Evolutionary conservation across 2,113 vertebrate genomes (phyloP).

Genomic region (Silurus meridionalis): DNA sequence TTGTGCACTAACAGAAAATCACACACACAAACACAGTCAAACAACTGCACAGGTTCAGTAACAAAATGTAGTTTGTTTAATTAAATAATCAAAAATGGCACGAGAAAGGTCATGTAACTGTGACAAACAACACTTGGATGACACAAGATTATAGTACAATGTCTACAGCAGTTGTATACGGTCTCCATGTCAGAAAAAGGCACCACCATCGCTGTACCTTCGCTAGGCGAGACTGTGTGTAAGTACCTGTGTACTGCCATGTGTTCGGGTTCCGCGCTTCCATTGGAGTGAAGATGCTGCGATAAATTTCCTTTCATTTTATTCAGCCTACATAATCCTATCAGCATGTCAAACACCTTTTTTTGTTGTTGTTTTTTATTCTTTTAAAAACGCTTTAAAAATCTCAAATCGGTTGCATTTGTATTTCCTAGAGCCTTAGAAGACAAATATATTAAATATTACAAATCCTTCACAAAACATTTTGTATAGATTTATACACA

Average conservation of each 20-base stretch:
- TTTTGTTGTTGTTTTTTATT: background rate
- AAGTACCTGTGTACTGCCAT: conserved; percentile 30
- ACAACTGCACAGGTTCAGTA: conserved; percentile 32
- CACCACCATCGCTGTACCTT: conserved; percentile 47
- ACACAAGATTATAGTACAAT: conserved; percentile 54
- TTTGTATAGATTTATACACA: conserved; percentile 71
- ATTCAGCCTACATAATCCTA: conserved; percentile 33
- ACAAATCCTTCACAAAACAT: conserved; percentile 76
- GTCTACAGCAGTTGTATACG: conserved; percentile 56
- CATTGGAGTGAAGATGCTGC: conserved; percentile 33
- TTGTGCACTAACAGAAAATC: background rate
- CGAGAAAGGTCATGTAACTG: conserved; percentile 55
- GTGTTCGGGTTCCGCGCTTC: conserved; percentile 20
- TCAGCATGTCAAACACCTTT: conserved; percentile 49
- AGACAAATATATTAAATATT: conserved; percentile 81
- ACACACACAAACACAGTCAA: conserved; percentile 21
- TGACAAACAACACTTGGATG: conserved; percentile 55
- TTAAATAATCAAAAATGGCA: conserved; percentile 60
- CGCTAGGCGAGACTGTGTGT: conserved; percentile 40
- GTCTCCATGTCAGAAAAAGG: conserved; percentile 50
- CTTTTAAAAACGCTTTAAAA: conserved; percentile 64
- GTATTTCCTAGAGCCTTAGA: conserved; percentile 72
- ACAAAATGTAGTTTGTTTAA: conserved; percentile 59
- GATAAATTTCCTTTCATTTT: conserved; percentile 40
- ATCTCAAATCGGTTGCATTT: conserved; percentile 65